A percentile compares a stretch with the other conserved stretches of the same genome.
phyloP scores from a whole-genome alignment of 2,888 invertebrate species.

The Brassicogethes aeneus region DNA sequence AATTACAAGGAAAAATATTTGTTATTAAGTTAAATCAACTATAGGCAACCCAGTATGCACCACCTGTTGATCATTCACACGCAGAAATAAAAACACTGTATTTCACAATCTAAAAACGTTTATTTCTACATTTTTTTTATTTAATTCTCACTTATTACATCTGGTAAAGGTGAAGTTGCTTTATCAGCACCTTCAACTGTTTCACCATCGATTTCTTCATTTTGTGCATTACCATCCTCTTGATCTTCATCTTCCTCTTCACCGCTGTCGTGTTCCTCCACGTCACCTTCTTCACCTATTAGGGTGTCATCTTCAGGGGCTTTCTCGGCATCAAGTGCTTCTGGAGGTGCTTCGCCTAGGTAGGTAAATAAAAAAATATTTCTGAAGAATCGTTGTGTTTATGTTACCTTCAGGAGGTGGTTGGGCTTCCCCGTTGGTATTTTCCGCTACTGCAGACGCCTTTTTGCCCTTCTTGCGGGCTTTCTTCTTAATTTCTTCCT shows the following conservation, averaged over 20 bases:
- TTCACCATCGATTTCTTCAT: slow-evolving; percentile 16
- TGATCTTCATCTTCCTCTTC: slow-evolving; percentile 19
- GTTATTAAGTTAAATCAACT: no score
- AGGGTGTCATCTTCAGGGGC: slow-evolving; percentile 27
- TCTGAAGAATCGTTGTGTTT: background rate
- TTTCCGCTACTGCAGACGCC: slow-evolving; percentile 7
- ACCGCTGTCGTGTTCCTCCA: slow-evolving; percentile 20
- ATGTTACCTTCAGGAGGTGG: slow-evolving; percentile 2
- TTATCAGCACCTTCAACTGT: slow-evolving; percentile 37
- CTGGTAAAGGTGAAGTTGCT: slow-evolving; percentile 45
- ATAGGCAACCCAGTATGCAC: background rate
- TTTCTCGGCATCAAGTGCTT: slow-evolving; percentile 13
- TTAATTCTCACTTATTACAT: no score
- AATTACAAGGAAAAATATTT: no score
- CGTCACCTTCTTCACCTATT: slow-evolving; percentile 23
- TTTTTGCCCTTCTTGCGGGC: slow-evolving; percentile 40
- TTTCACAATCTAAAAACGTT: no score
- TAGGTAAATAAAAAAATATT: no score
- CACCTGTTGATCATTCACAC: no score
- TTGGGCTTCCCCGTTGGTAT: slow-evolving; percentile 11
- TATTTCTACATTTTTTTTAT: no score
- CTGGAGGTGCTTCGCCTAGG: slow-evolving; percentile 12
- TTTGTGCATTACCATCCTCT: slow-evolving; percentile 18
- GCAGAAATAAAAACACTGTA: no score
- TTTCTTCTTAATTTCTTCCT: slow-evolving; percentile 45